phyloP scores from a whole-genome alignment of 2,888 invertebrate species.

The Ametastegia equiseti region DNA sequence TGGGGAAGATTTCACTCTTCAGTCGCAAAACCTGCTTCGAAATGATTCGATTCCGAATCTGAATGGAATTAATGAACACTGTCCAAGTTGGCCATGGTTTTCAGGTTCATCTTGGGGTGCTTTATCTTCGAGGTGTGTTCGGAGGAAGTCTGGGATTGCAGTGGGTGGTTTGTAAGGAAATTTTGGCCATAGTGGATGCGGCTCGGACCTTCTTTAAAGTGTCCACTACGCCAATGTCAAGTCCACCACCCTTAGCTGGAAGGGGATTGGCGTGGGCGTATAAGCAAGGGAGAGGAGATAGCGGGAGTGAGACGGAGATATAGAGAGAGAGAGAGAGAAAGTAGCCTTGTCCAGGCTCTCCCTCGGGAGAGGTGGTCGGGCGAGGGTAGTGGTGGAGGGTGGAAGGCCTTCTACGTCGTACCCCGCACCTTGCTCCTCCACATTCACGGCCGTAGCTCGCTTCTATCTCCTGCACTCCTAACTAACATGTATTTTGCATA shows the following conservation, averaged over 20 bases:
- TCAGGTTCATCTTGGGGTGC: not conserved
- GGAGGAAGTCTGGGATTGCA: too few species aligned
- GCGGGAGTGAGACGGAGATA: slow-evolving; percentile 44
- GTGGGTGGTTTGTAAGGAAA: not conserved
- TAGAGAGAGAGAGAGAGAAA: slow-evolving; percentile 53
- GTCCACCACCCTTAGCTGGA: slow-evolving; percentile 63
- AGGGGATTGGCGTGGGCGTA: slow-evolving; percentile 54
- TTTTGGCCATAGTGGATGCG: not conserved
- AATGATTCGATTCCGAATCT: not conserved
- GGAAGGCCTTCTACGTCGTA: slow-evolving; percentile 50
- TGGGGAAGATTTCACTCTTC: not conserved
- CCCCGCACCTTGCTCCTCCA: slow-evolving; percentile 16
- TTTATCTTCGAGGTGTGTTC: not conserved
- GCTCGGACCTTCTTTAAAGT: slow-evolving; percentile 44
- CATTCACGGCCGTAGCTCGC: slow-evolving; percentile 27
- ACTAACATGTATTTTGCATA: slow-evolving; percentile 75
- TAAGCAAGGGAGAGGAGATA: slow-evolving; percentile 53
- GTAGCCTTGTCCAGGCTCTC: slow-evolving; percentile 60
- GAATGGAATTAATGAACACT: not conserved
- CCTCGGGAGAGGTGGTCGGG: slow-evolving; percentile 52
- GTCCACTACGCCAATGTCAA: slow-evolving; percentile 64
- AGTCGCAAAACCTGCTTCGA: not conserved
- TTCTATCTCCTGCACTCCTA: slow-evolving; percentile 74
- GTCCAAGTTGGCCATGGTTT: not conserved
- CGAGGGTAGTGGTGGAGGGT: slow-evolving; percentile 54